Evolutionary conservation across 92 coral and sea anemone species (phyloP), one percentile per base, ranked within the genome.

Genomic region (Umimayanthus chanpuru): DNA sequence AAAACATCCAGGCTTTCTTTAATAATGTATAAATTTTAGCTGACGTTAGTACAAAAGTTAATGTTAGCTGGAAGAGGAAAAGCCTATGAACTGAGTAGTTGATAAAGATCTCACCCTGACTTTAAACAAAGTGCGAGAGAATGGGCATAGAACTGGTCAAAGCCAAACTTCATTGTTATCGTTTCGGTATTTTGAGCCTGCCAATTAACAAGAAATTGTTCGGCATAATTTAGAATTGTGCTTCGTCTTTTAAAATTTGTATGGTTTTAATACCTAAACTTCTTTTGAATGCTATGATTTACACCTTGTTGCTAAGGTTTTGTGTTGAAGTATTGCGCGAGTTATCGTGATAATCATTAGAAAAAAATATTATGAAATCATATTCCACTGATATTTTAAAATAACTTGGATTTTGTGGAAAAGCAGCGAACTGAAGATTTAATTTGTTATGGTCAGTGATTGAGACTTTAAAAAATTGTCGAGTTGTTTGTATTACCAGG

Each of bases 131-230:
- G 79, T 75, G 25, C 23, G 15, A 75, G 30, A 32, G 79, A 75
- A 75, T 16, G 14, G 44, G 23, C 50, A 66, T 9, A 25, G 38
- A 55, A 70, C 30, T 20, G 78, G 47, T 83, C 55, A 20, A 50
- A 76, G 78, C 77, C 40, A 43, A 49, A 70, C 12, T 83, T 43
- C 67, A 29, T 70, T 83, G 87, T 70, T 83, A 11, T 83, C 29
- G 40, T 64, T 68, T 32, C 49, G 64, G 66, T 41, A 30, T 43
- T 83, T 44, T 44, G 73, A 36, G 66, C n/a, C 76, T 23, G 61
- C n/a, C 70, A 29, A 67, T 82, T 82, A 44, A 25, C 55, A 41
- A 82, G 87, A 83, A 83, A 83, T 83, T 5, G 40, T 70, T 83
- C 28, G 44, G 86, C 67, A 70, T 70, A 68, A 68, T 83, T 82